Evolutionary conservation across 2,888 invertebrate species (phyloP).

Genomic region (Didymodactylos carnosus): DNA sequence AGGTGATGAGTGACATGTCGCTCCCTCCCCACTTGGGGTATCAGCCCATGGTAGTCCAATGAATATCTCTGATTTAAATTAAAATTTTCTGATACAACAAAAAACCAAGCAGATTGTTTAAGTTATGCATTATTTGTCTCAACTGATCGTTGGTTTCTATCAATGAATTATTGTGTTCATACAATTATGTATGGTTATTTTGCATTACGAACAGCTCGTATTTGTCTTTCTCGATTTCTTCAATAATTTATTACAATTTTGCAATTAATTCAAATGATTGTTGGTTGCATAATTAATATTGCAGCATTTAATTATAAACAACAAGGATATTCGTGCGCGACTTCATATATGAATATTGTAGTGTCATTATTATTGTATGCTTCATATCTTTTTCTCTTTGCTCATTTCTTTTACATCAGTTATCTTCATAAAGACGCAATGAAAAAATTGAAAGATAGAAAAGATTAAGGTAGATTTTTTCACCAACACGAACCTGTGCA

Average conservation of each 20-base stretch:
- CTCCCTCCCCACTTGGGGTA: background rate
- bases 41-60: background rate
- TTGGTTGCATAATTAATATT: slow-evolving; percentile 69
- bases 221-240: slow-evolving; percentile 43
- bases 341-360: slow-evolving; percentile 33
- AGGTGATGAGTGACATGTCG: background rate
- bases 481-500: too few species aligned
- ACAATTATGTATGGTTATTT: slow-evolving; percentile 40
- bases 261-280: slow-evolving; percentile 77
- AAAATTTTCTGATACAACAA: slow-evolving; percentile 8
- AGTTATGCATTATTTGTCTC: slow-evolving; percentile 38
- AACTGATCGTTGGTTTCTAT: slow-evolving; percentile 17
- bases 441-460: background rate
- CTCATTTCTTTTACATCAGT: slow-evolving; percentile 31
- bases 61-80: slow-evolving; percentile 17
- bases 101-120: too few species aligned
- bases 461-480: background rate
- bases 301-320: slow-evolving; percentile 43
- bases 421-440: slow-evolving; percentile 20
- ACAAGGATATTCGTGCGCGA: slow-evolving; percentile 30
- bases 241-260: slow-evolving; percentile 73
- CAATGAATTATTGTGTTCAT: slow-evolving; percentile 40
- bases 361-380: slow-evolving; percentile 31
- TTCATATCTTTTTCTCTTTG: slow-evolving; percentile 32
- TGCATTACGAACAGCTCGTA: slow-evolving; percentile 32